Percentiles rank a stretch among this genome's conserved stretches.
Evolutionary conservation across 2,797 vertebrate species (phyloP).

Genomic region (Hypotaenidia okinawae): DNA sequence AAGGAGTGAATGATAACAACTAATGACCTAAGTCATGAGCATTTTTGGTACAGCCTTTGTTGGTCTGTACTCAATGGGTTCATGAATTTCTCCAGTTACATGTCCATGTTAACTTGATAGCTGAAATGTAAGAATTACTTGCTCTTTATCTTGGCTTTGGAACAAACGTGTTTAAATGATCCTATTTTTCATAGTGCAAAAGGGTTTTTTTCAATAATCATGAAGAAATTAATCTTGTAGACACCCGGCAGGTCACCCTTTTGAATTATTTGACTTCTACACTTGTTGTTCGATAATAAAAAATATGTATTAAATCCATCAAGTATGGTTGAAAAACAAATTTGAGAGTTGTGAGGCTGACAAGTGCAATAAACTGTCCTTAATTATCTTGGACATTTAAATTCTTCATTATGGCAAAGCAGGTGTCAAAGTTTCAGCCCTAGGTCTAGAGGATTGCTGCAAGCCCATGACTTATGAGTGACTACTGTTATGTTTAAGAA

Average conservation of each 20-base stretch:
- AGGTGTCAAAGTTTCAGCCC: not conserved
- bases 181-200: not conserved
- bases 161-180: not conserved
- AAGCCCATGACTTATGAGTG: not conserved
- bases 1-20: not conserved
- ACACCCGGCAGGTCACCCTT: not conserved
- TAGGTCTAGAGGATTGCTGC: not conserved
- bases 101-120: not conserved
- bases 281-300: no score
- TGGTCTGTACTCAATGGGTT: not conserved
- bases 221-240: not conserved
- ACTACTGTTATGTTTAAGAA: not conserved
- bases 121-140: not conserved
- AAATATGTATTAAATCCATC: not conserved
- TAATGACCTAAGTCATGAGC: not conserved
- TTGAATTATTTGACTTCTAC: not conserved
- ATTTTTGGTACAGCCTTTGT: not conserved
- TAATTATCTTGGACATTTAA: not conserved
- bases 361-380: not conserved
- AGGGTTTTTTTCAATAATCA: not conserved
- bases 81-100: not conserved
- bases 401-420: not conserved
- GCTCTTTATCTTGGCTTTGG: not conserved
- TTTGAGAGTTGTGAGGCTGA: not conserved
- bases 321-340: not conserved